Conservation (phyloP, 2,888 invertebrate species). For the Acheta domesticus region DNA sequence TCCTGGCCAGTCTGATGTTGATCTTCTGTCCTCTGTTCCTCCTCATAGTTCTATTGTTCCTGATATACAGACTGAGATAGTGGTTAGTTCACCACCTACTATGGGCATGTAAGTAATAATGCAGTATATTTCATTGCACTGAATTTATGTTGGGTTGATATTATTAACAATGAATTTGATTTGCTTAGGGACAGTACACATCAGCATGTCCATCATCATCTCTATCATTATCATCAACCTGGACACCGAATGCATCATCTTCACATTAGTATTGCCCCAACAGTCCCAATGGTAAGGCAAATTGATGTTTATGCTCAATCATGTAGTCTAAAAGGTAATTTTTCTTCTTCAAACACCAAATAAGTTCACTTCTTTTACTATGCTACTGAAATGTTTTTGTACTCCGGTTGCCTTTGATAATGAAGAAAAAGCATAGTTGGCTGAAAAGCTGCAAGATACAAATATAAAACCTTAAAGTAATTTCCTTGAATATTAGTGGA, state of each 20-base stretch:
- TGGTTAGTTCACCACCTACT: conserved; percentile 42
- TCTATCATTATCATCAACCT: conserved; percentile 64
- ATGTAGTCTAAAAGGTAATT: too few relatives aligned
- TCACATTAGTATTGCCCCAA: conserved; percentile 54
- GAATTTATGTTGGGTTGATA: background rate
- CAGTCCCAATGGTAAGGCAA: conserved; percentile 39
- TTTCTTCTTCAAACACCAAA: too few relatives aligned
- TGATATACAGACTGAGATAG: conserved; percentile 43
- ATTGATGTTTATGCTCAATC: too few relatives aligned
- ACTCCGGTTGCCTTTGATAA: too few relatives aligned
- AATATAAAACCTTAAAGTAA: too few relatives aligned
- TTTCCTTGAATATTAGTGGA: too few relatives aligned
- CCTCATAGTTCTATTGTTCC: conserved; percentile 38
- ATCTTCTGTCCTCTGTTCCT: conserved; percentile 35
- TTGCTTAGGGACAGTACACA: conserved; percentile 50
- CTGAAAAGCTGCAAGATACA: too few relatives aligned
- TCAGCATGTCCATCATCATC: conserved; percentile 73
- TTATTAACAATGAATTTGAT: background rate
- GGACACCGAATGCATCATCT: conserved; percentile 53
- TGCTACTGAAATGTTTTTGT: too few relatives aligned
- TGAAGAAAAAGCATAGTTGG: too few relatives aligned
- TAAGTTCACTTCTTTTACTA: too few relatives aligned
- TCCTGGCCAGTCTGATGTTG: conserved; percentile 29
- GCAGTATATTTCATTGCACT: conserved; percentile 45
- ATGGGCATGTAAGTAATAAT: conserved; percentile 33